These are phyloP conservation scores for Galeopterus variegatus DNA, from an alignment of 2,113 vertebrate genomes.

Conservation along the genomic window DNA sequence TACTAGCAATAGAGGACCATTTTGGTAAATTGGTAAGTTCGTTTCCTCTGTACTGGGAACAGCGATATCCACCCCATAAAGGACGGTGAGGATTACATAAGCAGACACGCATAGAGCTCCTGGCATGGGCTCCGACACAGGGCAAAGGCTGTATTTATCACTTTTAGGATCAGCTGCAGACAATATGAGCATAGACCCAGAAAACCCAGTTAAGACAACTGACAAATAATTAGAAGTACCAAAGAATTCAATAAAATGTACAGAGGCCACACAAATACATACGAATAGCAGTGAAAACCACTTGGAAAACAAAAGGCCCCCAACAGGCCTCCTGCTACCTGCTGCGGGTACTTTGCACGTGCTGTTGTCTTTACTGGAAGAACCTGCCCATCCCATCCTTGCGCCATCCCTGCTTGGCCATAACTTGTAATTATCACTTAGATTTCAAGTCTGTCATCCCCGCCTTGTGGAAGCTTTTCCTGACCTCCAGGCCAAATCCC, in stretches of 20 bases:
- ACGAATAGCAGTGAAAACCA: background rate
- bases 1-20: background rate
- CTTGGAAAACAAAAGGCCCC: background rate
- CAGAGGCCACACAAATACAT: background rate
- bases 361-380: accelerated
- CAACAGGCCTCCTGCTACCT: background rate
- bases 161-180: background rate
- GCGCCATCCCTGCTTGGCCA: background rate
- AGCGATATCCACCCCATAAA: background rate
- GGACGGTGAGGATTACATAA: background rate
- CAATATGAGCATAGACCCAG: background rate
- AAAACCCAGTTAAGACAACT: background rate
- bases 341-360: accelerated
- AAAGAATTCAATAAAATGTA: background rate
- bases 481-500: background rate
- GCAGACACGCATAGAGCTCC: background rate
- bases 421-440: background rate
- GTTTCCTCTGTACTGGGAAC: background rate
- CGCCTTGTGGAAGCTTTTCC: background rate
- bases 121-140: accelerated
- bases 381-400: background rate
- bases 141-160: background rate
- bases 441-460: background rate
- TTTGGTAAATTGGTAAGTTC: background rate
- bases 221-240: background rate